Base-by-base conservation (phyloP, 2,113 vertebrate species). In the Carollia perspicillata region DNA sequence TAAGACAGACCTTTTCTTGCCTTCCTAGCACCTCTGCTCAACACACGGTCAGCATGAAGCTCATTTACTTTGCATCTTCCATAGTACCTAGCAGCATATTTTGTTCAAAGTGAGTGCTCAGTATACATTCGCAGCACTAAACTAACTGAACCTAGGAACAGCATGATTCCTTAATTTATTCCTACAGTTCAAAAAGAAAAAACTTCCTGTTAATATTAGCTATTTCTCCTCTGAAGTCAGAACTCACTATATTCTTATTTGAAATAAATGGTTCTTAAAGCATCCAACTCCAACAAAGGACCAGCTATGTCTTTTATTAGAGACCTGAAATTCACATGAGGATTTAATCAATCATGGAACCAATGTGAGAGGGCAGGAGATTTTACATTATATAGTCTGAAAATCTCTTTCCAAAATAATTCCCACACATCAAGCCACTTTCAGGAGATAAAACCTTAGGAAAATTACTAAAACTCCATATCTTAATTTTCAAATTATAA, bases 371-470 rank as follows among this genome's bases (percentile, higher is more conserved):
- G 58, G 44, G 44, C 12, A 63, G 28, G 8, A 78, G 16, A 33
- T 60, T n/a, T 96, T 85, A 72, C 9, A 44, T 8, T 74, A 60
- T 8, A 89, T 6, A 89, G 78, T 28, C 44, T 83, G 22, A 77
- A 89, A 86, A 86, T 78, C 33, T 78, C 58, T 74, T 93, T 79
- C 40, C n/a, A 91, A 89, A 77, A 77, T 51, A 84, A 81, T 53
- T 37, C 40, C 51, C 69, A 74, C 8, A 74, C 8, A 89, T 35
- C 40, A 94, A 88, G 23, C 28, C 14, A 93, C 9, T 60, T 78
- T 88, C 71, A 37, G 30, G n/a, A 33, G 85, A 26, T 16, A 79
- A 83, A 83, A 65, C 26, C 49, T 23, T 58, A 75, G 16, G 37
- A 44, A 87, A 92, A 68, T 35, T 49, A 53, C 30, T 63, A 93